phyloP scores from a whole-genome alignment of 2,888 invertebrate genomes.

The Germaria angustata region DNA sequence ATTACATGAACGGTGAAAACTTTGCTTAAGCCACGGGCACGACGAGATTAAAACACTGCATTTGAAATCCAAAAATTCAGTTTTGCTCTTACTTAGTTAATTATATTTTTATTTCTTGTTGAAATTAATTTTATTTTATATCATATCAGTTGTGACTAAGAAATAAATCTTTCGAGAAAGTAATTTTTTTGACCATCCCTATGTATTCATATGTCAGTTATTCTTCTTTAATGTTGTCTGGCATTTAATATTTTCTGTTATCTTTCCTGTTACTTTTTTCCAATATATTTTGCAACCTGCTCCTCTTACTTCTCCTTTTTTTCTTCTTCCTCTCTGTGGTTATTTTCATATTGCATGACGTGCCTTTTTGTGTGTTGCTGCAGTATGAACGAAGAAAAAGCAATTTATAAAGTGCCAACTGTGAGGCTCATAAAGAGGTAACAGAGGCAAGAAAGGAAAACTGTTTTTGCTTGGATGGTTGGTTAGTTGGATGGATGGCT shows the following conservation, averaged over 20 bases:
- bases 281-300: constrained; percentile 13
- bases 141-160: background rate
- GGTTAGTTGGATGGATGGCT: constrained; percentile 65
- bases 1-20: too few species aligned
- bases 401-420: constrained; percentile 67
- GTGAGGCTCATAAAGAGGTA: constrained; percentile 41
- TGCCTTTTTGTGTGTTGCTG: constrained; percentile 37
- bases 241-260: constrained; percentile 43
- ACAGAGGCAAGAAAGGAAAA: constrained; percentile 35
- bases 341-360: constrained; percentile 35
- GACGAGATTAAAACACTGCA: too few species aligned
- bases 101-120: too few species aligned
- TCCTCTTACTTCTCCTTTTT: background rate
- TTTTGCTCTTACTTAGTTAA: too few species aligned
- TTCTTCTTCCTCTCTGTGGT: background rate
- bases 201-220: constrained; percentile 24
- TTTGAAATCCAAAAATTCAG: too few species aligned
- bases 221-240: constrained; percentile 52
- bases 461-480: constrained; percentile 65
- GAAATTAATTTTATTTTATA: background rate
- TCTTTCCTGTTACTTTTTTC: constrained; percentile 36
- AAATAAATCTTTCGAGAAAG: constrained; percentile 9
- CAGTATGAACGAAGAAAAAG: constrained; percentile 59
- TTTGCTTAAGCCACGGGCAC: too few species aligned
- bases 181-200: background rate